phyloP scores from a whole-genome alignment of 1,140 invertebrate genomes.

The Saccostrea cuccullata region DNA sequence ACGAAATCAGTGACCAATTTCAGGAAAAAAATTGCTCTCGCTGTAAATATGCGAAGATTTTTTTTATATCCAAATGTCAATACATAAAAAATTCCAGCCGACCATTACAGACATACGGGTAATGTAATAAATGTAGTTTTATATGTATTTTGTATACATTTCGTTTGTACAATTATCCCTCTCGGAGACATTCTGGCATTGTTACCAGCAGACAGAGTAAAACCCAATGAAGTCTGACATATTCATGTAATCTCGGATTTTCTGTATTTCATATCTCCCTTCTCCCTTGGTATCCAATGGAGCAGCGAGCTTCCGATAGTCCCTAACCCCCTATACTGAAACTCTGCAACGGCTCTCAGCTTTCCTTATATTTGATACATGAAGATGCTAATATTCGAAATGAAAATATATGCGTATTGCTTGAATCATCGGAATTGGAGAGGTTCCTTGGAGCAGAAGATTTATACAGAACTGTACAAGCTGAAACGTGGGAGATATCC shows the following conservation, averaged over 20 bases:
- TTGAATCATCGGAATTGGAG: constrained; percentile 32
- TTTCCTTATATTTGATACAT: background rate
- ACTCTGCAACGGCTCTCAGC: background rate
- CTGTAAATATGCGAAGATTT: background rate
- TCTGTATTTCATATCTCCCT: background rate
- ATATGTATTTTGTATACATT: background rate
- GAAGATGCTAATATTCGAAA: constrained; percentile 24
- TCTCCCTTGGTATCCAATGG: background rate
- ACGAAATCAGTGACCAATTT: background rate
- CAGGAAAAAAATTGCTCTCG: background rate
- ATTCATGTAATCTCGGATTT: background rate
- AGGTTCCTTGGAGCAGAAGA: constrained; percentile 25
- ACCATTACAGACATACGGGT: background rate
- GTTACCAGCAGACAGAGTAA: background rate
- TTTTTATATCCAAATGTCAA: background rate
- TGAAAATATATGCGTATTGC: constrained; percentile 24
- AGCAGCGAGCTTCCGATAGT: background rate
- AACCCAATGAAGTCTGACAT: background rate
- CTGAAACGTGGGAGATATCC: constrained; percentile 24
- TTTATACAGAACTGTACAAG: constrained; percentile 13
- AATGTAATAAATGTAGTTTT: background rate
- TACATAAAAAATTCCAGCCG: background rate
- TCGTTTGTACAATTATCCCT: too few species aligned
- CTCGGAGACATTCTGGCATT: background rate
- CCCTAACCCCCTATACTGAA: background rate